phyloP scores from a whole-genome alignment of 2,797 vertebrate genomes.

The Cottoperca gobio region DNA sequence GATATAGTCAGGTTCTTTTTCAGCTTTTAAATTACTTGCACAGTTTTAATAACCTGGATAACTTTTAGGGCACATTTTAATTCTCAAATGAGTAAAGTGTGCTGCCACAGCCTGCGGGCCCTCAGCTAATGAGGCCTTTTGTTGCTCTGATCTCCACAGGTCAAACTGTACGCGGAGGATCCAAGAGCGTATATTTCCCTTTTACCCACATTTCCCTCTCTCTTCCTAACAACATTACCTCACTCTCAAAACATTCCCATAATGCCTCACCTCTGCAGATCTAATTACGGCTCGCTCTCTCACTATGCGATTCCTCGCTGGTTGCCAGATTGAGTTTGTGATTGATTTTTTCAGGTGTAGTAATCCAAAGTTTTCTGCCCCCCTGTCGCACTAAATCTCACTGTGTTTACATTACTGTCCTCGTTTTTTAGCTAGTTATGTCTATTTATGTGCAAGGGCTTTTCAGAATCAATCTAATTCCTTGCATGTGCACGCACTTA shows the following conservation, averaged over 20 bases:
- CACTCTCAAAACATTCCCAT: conserved; percentile 65
- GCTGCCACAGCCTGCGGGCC: conserved; percentile 28
- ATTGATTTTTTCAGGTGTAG: conserved; percentile 27
- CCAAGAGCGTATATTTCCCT: conserved; percentile 42
- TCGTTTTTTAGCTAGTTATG: no score
- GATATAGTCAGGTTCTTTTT: conserved; percentile 8
- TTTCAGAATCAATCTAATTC: no score
- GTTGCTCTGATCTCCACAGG: conserved; percentile 39
- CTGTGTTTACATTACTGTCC: neutral
- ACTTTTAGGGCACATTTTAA: conserved; percentile 7
- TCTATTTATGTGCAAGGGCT: no score
- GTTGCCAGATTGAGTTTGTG: conserved; percentile 33
- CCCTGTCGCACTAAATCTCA: conserved; percentile 9
- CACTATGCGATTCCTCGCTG: conserved; percentile 6
- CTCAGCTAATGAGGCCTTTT: conserved; percentile 20
- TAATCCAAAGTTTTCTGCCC: conserved; percentile 13
- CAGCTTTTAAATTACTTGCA: neutral
- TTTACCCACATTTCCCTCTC: conserved; percentile 34
- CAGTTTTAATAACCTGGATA: conserved; percentile 18
- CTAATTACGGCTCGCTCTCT: conserved; percentile 50
- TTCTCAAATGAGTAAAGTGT: conserved; percentile 40
- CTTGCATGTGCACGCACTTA: no score
- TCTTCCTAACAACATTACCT: conserved; percentile 60
- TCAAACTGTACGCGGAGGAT: conserved; percentile 41
- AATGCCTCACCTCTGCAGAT: conserved; percentile 53